These are phyloP conservation scores for Vollenhovia emeryi DNA, from an alignment of 1,140 invertebrate genomes.

Conservation along the genomic window DNA sequence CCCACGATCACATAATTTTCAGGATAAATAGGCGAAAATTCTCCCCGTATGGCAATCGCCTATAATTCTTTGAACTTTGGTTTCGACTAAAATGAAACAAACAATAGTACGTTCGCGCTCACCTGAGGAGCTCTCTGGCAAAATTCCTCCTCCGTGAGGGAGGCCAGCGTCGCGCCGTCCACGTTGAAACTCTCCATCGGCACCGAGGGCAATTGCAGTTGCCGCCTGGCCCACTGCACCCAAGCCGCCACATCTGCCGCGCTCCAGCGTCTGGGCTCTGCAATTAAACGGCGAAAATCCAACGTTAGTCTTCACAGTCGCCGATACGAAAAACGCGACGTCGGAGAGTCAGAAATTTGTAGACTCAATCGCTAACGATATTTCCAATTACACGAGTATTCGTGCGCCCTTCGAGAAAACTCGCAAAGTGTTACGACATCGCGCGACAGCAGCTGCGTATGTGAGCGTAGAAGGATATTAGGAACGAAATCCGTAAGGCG, in stretches of 20 bases:
- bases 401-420: not conserved
- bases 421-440: not conserved
- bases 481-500: not conserved
- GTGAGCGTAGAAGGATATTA: not conserved
- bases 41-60: too few relatives aligned
- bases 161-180: slow-evolving; percentile 91
- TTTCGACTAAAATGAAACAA: not conserved
- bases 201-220: slow-evolving; percentile 90
- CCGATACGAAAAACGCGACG: not conserved
- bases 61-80: not conserved
- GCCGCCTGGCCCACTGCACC: slow-evolving; percentile 93
- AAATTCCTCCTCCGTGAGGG: slow-evolving; percentile 94
- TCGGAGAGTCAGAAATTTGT: not conserved
- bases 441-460: not conserved
- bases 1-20: too few relatives aligned
- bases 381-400: not conserved
- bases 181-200: slow-evolving; percentile 91
- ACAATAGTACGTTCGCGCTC: slow-evolving; percentile 71
- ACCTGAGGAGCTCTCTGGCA: slow-evolving; percentile 92
- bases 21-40: too few relatives aligned
- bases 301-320: slow-evolving; percentile 3
- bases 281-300: slow-evolving; percentile 74
- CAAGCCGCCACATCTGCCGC: slow-evolving; percentile 93
- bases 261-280: slow-evolving; percentile 95
- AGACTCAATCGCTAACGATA: not conserved